Evolutionary conservation across 2,888 invertebrate genomes (phyloP).

Genomic region (Agrotis segetum): DNA sequence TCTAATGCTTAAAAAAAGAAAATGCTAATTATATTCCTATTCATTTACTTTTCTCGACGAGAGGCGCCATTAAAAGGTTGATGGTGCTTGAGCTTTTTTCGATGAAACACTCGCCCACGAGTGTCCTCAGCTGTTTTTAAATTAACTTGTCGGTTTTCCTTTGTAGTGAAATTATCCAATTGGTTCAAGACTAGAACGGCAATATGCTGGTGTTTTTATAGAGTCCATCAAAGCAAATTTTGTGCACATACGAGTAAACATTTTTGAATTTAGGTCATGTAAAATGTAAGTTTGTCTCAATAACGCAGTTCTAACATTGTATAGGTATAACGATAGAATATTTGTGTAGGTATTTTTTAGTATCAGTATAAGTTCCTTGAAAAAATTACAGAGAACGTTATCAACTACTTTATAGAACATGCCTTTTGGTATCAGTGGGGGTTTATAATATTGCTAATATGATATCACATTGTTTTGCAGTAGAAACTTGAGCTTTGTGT

Average conservation of each 20-base stretch:
- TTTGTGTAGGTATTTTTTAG: too few species aligned
- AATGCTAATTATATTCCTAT: too few species aligned
- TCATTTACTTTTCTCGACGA: constrained; percentile 4
- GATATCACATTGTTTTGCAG: neutral
- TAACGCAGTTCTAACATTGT: too few species aligned
- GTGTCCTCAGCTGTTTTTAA: constrained; percentile 51
- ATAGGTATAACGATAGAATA: too few species aligned
- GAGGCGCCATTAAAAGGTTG: constrained; percentile 21
- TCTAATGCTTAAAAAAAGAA: too few species aligned
- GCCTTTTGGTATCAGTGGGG: too few species aligned
- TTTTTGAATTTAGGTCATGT: neutral
- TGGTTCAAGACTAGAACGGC: constrained; percentile 18
- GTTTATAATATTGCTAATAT: neutral
- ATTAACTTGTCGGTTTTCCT: constrained; percentile 41
- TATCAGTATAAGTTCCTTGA: too few species aligned
- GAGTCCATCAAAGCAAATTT: neutral
- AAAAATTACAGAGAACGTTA: too few species aligned
- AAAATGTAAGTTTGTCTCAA: neutral
- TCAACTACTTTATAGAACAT: too few species aligned
- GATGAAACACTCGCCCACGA: constrained; percentile 62
- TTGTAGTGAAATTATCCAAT: constrained; percentile 19
- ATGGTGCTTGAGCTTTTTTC: constrained; percentile 64
- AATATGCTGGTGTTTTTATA: too few species aligned
- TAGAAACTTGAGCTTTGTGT: neutral
- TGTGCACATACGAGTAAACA: too few species aligned